Conservation (phyloP, 2,113 vertebrate genomes). For the Carassius carassius region DNA sequence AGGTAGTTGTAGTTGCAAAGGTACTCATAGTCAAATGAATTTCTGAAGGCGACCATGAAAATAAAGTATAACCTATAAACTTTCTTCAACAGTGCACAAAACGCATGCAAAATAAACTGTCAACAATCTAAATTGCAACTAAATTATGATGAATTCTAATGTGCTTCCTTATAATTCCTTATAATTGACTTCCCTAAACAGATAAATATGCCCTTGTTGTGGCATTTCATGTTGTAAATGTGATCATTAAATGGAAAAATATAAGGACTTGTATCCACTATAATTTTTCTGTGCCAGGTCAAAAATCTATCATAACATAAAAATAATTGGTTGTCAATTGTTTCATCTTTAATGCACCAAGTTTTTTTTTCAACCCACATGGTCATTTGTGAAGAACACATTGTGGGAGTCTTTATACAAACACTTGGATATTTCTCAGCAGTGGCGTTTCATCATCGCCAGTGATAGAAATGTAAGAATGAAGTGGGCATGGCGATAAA, state of each 20-base stretch:
- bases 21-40: neutral
- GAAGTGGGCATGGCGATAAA: neutral
- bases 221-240: too few relatives aligned
- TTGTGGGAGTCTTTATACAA: neutral
- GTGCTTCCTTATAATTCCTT: too few relatives aligned
- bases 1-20: neutral
- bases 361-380: neutral
- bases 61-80: neutral
- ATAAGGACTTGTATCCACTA: too few relatives aligned
- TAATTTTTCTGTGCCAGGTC: too few relatives aligned
- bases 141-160: neutral
- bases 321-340: neutral
- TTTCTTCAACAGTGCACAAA: neutral
- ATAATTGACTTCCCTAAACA: too few relatives aligned
- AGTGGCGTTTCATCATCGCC: neutral
- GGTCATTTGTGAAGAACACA: constrained; percentile 9
- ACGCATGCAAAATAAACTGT: neutral
- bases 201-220: too few relatives aligned
- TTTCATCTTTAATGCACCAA: neutral
- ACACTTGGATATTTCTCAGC: neutral
- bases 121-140: neutral
- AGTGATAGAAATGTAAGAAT: neutral
- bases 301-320: neutral
- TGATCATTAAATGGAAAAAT: too few relatives aligned
- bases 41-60: neutral